Base-by-base conservation (phyloP, 2,797 vertebrate genomes). In the Premnoplex brunnescens region DNA sequence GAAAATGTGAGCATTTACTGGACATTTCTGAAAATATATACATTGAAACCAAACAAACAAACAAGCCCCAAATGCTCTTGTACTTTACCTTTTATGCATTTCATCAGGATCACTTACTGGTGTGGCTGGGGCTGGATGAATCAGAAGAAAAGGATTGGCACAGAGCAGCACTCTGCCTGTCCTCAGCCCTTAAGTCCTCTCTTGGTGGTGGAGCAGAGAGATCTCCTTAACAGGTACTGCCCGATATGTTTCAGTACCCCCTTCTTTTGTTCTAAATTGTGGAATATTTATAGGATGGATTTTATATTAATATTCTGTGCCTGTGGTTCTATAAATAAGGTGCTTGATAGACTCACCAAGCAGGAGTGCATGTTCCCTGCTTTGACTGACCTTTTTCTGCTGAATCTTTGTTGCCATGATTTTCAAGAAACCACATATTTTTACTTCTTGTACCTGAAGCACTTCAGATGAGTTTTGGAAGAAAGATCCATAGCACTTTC, bases 61-160 rank as follows among this genome's bases (percentile, higher is more conserved):
- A 48, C 44, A 48, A 43, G 14, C 0, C 6, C 30, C 6, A 27
- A 46, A 24, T 1, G 1, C 17, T 81, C 10, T 37, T 2, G 4
- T 41, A 27, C 28, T 82, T 63, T 49, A 9, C n/a, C 54, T 79
- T 94, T 71, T 32, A 22, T 41, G 24, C 7, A 58, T 27, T 37
- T 67, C 18, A 30, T 30, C 11, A 66, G 56, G 71, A 39, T 41
- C 14, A 21, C 5, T n/a, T 63, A 9, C 23, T 37, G 26, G 23
- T 36, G 6, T 7, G 49, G 27, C 37, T 67, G 37, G 7, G 39
- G 17, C 12, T 55, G 68, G 16, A 19, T 5, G 3, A 32, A 41
- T 34, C 49, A 76, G 18, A 20, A 43, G 18, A 14, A 66, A 60
- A 41, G 27, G 22, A 12, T 44, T 52, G 72, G 6, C 37, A 58